phyloP scores from a whole-genome alignment of 2,888 invertebrate genomes.

The Drosophila quinaria region DNA sequence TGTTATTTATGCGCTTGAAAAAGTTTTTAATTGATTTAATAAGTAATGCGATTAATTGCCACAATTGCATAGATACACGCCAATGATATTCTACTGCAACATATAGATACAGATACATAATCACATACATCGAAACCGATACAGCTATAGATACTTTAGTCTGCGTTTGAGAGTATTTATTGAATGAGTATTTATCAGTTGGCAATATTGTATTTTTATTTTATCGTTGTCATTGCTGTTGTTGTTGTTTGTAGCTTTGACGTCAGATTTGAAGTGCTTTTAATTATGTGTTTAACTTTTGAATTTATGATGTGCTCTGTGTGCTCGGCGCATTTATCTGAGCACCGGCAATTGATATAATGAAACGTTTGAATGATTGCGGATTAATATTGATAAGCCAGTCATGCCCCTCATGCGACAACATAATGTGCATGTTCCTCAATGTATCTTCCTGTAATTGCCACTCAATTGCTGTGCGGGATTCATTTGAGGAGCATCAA shows the following conservation, averaged over 20 bases:
- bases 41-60: slow-evolving; percentile 77
- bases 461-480: slow-evolving; percentile 7
- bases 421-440: slow-evolving; percentile 2
- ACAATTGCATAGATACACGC: slow-evolving; percentile 42
- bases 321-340: slow-evolving; percentile 16
- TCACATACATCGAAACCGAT: slow-evolving; percentile 2
- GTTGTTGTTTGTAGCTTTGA: slow-evolving; percentile 40
- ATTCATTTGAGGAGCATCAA: slow-evolving; percentile 1
- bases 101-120: slow-evolving; percentile 25
- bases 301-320: slow-evolving; percentile 57
- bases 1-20: slow-evolving; percentile 80
- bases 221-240: background rate
- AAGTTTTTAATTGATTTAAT: slow-evolving; percentile 79
- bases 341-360: slow-evolving; percentile 53
- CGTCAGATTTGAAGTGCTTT: slow-evolving; percentile 71
- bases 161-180: slow-evolving; percentile 2
- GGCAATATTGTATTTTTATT: slow-evolving; percentile 4
- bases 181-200: slow-evolving; percentile 4
- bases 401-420: slow-evolving; percentile 9
- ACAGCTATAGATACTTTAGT: background rate
- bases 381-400: slow-evolving; percentile 55
- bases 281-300: slow-evolving; percentile 77
- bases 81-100: slow-evolving; percentile 1
- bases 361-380: slow-evolving; percentile 64
- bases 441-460: slow-evolving; percentile 4